Base-by-base conservation (phyloP, 2,888 invertebrate species). In the Atherix ibis region DNA sequence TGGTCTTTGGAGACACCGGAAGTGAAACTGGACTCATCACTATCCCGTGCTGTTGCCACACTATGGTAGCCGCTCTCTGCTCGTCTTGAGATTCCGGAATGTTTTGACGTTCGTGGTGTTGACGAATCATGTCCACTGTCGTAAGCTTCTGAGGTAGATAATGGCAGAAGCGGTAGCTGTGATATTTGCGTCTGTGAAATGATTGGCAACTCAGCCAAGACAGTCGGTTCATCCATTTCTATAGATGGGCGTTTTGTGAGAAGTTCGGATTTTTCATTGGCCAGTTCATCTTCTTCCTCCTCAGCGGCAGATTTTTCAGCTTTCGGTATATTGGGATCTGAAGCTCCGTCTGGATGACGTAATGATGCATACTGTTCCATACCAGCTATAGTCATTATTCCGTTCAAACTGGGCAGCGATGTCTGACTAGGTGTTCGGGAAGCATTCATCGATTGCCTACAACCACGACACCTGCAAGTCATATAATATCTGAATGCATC, bases 41-140 rank as follows among this genome's bases (percentile, higher is more conserved):
- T 81, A 56, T 88, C 88, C 40, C 88, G 66, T 3, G 56, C 61
- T 0, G 61, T 62, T 8, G 87, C 78, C 43, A 89, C 83, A 48
- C 87, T 88, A 52, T 91, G 91, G 50, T 89, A 91, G 2, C 91
- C 91, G 49, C 84, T 87, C 54, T 88, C 87, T 3, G 87, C 83
- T 32, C 82, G 68, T 44, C 82, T 64, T 1, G 81, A 82, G 3
- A 82, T 74, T 1, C 79, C 81, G 44, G 82, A 82, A 44, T 82
- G 76, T 53, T 83, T 83, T 2, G 82, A 80, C 10, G 82, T 82
- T 12, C 83, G 65, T 0, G 82, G 82, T 2, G 82, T 82, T 1
- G 82, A 83, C 2, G 82, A 82, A 49, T 84, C 83, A 46, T 83
- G 82, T 0, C 83, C 83, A 46, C 83, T 83, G 50, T 84, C 83